phyloP scores from a whole-genome alignment of 2,797 vertebrate genomes.

The Triplophysa bombifrons region DNA sequence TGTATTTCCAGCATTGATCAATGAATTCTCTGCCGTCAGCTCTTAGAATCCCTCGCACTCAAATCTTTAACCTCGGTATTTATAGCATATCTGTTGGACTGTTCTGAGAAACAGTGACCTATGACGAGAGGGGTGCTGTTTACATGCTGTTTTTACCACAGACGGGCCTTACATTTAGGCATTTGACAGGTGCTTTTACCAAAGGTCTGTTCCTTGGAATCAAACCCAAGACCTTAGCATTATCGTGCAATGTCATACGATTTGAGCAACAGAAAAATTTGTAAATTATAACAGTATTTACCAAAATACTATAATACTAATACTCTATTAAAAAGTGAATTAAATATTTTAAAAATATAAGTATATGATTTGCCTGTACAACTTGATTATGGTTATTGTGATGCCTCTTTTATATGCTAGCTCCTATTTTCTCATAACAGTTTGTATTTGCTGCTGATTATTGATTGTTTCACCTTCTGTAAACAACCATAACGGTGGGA shows the following conservation, averaged over 20 bases:
- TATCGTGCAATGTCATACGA: neutral
- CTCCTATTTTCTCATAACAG: too few species aligned
- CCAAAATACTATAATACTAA: too few species aligned
- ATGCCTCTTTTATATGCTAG: conserved; percentile 7
- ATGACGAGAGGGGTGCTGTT: neutral
- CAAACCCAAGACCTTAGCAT: neutral
- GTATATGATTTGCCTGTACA: neutral
- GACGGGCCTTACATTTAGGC: neutral
- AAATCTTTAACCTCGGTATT: conserved; percentile 21
- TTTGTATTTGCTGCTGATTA: neutral
- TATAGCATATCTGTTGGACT: conserved; percentile 22
- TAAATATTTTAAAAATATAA: too few species aligned
- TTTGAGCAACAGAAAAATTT: too few species aligned
- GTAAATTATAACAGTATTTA: too few species aligned
- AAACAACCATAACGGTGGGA: neutral
- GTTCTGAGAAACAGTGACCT: conserved; percentile 9
- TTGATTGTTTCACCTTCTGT: conserved; percentile 19
- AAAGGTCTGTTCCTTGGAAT: too few species aligned
- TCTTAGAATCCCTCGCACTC: conserved; percentile 44
- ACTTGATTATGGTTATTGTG: neutral
- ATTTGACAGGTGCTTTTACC: neutral
- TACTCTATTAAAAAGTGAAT: too few species aligned
- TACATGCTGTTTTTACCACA: neutral
- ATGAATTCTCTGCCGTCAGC: conserved; percentile 71
- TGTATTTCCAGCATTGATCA: conserved; percentile 64